Evolutionary conservation across 2,888 invertebrate genomes (phyloP).

Genomic region (Pheosia gnoma): DNA sequence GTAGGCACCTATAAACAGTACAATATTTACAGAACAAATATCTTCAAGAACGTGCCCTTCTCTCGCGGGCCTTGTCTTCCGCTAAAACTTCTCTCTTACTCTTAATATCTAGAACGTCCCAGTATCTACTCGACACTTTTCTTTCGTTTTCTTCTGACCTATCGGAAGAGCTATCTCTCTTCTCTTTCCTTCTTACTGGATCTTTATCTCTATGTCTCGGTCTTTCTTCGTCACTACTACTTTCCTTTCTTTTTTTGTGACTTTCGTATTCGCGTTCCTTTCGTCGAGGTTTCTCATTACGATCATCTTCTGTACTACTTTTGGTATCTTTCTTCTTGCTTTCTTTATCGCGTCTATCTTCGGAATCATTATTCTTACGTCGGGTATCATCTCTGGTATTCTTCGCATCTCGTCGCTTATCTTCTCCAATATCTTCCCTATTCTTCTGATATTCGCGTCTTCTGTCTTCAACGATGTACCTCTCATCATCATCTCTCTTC

Average conservation of each 20-base stretch:
- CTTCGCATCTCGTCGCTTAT: constrained; percentile 4
- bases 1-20: not conserved
- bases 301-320: constrained; percentile 32
- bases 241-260: constrained; percentile 21
- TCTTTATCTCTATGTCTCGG: constrained; percentile 10
- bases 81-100: constrained; percentile 26
- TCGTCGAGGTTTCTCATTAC: constrained; percentile 35
- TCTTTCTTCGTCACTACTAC: constrained; percentile 16
- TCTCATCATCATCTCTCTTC: constrained; percentile 17
- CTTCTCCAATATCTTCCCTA: constrained; percentile 10
- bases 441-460: constrained; percentile 10
- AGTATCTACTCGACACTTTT: not conserved
- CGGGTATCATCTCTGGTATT: constrained; percentile 12
- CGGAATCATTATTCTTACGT: constrained; percentile 18
- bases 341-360: constrained; percentile 9
- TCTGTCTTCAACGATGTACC: constrained; percentile 15
- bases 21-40: not conserved
- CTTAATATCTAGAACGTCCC: constrained; percentile 43
- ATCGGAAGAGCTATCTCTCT: constrained; percentile 9
- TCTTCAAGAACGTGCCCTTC: constrained; percentile 21
- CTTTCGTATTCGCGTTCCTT: constrained; percentile 39
- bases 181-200: constrained; percentile 9
- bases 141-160: constrained; percentile 11
- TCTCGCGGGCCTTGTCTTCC: constrained; percentile 15
- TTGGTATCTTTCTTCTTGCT: constrained; percentile 14